phyloP scores from a whole-genome alignment of 37 sponge, comb jelly and placozoan species.

The Eunapius fragilis region DNA sequence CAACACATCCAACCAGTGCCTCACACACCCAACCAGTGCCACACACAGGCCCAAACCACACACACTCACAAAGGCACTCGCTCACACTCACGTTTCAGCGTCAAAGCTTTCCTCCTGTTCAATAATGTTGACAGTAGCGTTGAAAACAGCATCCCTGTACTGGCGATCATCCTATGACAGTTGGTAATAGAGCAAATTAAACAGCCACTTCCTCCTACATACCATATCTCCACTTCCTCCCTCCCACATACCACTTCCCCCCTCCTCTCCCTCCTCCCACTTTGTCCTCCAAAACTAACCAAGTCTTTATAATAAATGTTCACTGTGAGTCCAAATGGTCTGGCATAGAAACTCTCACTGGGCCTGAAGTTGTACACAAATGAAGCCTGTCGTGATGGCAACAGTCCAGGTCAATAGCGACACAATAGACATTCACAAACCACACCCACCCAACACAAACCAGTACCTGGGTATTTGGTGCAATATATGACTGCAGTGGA shows the following conservation, averaged over 20 bases:
- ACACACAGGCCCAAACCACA: background rate
- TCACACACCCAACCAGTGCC: background rate
- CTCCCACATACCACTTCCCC: background rate
- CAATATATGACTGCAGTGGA: constrained; percentile 60
- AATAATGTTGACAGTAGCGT: constrained; percentile 89
- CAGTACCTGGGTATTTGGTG: constrained; percentile 60
- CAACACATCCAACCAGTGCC: background rate
- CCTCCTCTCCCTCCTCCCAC: background rate
- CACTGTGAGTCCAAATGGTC: constrained; percentile 76
- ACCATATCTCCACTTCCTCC: background rate
- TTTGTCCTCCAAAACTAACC: constrained; percentile 50
- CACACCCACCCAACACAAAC: background rate
- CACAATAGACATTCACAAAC: background rate
- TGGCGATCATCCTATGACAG: constrained; percentile 71
- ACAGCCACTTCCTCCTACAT: background rate
- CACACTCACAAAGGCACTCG: background rate
- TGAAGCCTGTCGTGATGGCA: constrained; percentile 46
- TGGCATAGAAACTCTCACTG: constrained; percentile 77
- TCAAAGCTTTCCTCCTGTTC: constrained; percentile 94
- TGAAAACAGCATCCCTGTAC: constrained; percentile 91
- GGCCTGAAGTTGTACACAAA: constrained; percentile 75
- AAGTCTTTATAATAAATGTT: constrained; percentile 74
- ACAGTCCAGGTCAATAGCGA: background rate
- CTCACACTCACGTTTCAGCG: constrained; percentile 76
- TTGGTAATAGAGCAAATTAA: background rate